A percentile compares a stretch with the other conserved stretches of the same genome.
Evolutionary conservation across 2,113 vertebrate species (phyloP).

Genomic region (Anseranas semipalmata): DNA sequence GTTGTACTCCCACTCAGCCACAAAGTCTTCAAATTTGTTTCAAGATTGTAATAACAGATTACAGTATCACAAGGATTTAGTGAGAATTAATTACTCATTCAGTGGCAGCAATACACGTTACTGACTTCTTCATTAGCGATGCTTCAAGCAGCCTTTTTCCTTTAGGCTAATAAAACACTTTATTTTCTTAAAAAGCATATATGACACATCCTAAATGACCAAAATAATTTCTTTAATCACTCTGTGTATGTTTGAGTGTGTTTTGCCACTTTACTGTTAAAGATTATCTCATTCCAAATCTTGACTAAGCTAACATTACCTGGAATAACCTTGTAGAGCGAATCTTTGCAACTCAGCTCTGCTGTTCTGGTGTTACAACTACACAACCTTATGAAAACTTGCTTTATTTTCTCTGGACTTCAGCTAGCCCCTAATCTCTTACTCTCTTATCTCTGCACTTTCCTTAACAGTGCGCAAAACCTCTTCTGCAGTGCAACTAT

Average conservation of each 20-base stretch:
- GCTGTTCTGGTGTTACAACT: not conserved
- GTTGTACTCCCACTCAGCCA: not conserved
- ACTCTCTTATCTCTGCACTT: not conserved
- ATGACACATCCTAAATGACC: not conserved
- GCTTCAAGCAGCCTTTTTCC: constrained; percentile 1
- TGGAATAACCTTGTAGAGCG: not conserved
- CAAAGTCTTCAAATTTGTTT: not conserved
- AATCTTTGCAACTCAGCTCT: not conserved
- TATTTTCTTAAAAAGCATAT: not conserved
- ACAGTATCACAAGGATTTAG: not conserved
- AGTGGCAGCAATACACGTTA: not conserved
- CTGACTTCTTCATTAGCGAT: not conserved
- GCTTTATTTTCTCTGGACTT: not conserved
- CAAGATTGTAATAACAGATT: constrained; percentile 14
- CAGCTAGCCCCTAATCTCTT: not conserved
- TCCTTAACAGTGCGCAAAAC: not conserved
- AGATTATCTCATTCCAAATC: not conserved
- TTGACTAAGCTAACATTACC: not conserved
- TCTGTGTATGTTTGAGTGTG: not conserved
- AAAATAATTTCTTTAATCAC: not conserved
- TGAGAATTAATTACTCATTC: constrained; percentile 16
- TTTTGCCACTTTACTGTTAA: not conserved
- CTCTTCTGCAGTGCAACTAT: not conserved
- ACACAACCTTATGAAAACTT: not conserved
- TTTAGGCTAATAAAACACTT: not conserved